Base-by-base conservation (phyloP, 2,113 vertebrate genomes). In the Proteles cristata region DNA sequence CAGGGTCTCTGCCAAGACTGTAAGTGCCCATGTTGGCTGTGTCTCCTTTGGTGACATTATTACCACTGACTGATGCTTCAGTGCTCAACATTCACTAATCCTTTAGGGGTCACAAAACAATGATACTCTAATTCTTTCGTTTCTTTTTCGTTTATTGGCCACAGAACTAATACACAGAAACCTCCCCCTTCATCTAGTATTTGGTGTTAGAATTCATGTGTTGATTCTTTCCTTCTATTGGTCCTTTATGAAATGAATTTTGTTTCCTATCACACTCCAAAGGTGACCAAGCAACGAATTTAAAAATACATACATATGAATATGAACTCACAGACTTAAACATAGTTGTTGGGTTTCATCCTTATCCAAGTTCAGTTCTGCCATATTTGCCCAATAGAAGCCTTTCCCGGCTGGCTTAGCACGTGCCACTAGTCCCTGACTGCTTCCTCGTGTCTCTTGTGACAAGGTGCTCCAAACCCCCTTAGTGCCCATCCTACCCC, bases 11-110 rank as follows among this genome's bases (percentile, higher is more conserved):
- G 7, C 15, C 74, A 3, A 10, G 50, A 15, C 84, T 45, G 5
- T 15, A 2, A 0, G 9, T 0, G 2, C 12, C 25, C 25, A 1
- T 21, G 73, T 17, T 4, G 43, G 43, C 4, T 43, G 25, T 55
- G 19, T 76, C 69, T 61, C 88, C 19, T 58, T 25, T 28, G 12
- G 73, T n/a, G 31, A 21, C 8, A 2, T 23, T 23, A 4, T 33
- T 33, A 11, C 43, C 45, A 3, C 3, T 0, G 11, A 21, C 1
- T 0, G 12, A 7, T 12, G 48, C 53, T 7, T 65, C 74, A 11
- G 5, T 28, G 48, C 61, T 68, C 63, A 1, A 8, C 31, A 2
- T 21, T n/a, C 28, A 5, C 7, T 19, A 26, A 35, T 25, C n/a
- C 23, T 28, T 6, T n/a, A 26, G 28, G 50, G 50, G 23, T 50